Evolutionary conservation across 2,113 vertebrate genomes (phyloP).

Genomic region (Maccullochella peelii): DNA sequence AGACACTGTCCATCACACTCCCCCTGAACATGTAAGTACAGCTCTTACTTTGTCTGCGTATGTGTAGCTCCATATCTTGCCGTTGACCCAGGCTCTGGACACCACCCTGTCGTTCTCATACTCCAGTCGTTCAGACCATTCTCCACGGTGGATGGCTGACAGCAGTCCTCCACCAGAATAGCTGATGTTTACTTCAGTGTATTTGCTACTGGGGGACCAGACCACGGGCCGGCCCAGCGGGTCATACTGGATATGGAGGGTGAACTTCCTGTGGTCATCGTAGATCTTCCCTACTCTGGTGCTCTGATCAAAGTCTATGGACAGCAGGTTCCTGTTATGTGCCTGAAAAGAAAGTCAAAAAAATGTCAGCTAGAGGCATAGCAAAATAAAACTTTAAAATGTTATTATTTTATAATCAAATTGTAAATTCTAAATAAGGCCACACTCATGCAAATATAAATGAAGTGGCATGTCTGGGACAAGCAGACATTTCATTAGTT

Average conservation of each 20-base stretch:
- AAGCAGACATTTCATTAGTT: slow-evolving; percentile 59
- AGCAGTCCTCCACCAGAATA: slow-evolving; percentile 92
- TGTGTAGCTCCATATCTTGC: slow-evolving; percentile 99
- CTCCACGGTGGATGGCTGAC: slow-evolving; percentile 93
- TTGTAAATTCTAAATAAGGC: slow-evolving; percentile 42
- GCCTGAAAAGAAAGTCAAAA: slow-evolving; percentile 82
- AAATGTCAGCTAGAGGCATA: slow-evolving; percentile 18
- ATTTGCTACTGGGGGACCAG: slow-evolving; percentile 97
- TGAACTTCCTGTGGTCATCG: slow-evolving; percentile 98
- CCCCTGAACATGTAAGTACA: neutral
- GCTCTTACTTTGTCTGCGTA: slow-evolving; percentile 93
- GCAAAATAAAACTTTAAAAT: slow-evolving; percentile 18
- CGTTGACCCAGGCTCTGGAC: slow-evolving; percentile 96
- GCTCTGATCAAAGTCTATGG: slow-evolving; percentile 96
- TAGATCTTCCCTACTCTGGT: slow-evolving; percentile 98
- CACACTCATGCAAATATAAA: slow-evolving; percentile 46
- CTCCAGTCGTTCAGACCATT: slow-evolving; percentile 96
- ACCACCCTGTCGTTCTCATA: slow-evolving; percentile 95
- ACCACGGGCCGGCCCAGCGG: slow-evolving; percentile 91
- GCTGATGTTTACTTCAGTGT: slow-evolving; percentile 96
- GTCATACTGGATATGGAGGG: slow-evolving; percentile 95
- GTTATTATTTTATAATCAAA: slow-evolving; percentile 46
- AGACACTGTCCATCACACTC: neutral
- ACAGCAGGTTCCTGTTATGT: slow-evolving; percentile 97
- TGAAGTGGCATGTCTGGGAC: slow-evolving; percentile 39